Percentiles rank a stretch among this genome's conserved stretches.
These are phyloP conservation scores for Plestiodon gilberti DNA, from an alignment of 2,113 vertebrate species.

Conservation along the genomic window DNA sequence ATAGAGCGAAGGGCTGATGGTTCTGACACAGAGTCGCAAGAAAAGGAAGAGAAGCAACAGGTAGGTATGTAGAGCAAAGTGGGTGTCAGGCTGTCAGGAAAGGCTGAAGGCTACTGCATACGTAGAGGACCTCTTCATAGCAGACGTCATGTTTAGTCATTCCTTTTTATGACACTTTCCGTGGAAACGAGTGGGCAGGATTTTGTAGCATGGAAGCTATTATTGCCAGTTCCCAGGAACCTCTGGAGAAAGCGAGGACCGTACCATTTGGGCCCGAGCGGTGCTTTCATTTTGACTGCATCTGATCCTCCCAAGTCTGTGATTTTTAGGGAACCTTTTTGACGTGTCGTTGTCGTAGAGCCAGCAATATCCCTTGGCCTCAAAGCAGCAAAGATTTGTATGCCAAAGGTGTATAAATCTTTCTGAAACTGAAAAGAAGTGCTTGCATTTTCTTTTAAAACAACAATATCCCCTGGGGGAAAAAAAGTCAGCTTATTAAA, in stretches of 20 bases:
- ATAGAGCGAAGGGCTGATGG: neutral
- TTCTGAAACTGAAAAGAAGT: constrained; percentile 41
- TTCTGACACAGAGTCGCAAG: neutral
- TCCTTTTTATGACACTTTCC: constrained; percentile 59
- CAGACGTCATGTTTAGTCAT: constrained; percentile 54
- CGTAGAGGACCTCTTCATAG: constrained; percentile 25
- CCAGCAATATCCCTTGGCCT: constrained; percentile 26
- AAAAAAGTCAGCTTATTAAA: neutral
- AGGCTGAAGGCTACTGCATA: neutral
- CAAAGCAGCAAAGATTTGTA: constrained; percentile 42
- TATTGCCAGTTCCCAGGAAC: constrained; percentile 43
- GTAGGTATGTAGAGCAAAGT: neutral
- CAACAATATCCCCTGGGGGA: neutral
- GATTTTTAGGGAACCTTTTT: constrained; percentile 49
- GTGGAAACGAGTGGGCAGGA: constrained; percentile 68
- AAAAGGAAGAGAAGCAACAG: neutral
- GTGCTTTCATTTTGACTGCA: constrained; percentile 41
- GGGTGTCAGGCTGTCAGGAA: neutral
- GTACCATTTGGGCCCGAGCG: rapidly evolving
- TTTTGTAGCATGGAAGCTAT: constrained; percentile 53
- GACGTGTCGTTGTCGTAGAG: constrained; percentile 49
- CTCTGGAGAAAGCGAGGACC: neutral
- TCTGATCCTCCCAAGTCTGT: constrained; percentile 24
- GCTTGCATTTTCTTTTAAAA: constrained; percentile 27
- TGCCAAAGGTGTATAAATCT: constrained; percentile 51